Evolutionary conservation across 1,140 invertebrate genomes (phyloP), one percentile per base, ranked within the genome.

Genomic region (Zaprionus inermis): DNA sequence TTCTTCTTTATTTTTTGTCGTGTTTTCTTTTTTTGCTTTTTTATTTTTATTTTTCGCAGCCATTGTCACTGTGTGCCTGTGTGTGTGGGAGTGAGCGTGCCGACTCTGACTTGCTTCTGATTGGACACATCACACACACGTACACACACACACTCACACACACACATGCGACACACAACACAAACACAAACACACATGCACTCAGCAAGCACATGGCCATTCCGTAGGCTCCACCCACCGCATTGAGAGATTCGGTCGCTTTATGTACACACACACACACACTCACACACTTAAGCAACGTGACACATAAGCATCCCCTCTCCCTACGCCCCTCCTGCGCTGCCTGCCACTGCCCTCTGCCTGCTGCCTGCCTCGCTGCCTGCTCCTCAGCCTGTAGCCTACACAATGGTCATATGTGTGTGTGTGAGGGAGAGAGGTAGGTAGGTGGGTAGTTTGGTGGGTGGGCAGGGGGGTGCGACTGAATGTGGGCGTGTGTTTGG

Each of bases 191-290:
- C 51, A 52, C 22, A 56, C 12, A 63, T n/a, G 18, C 18, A 55
- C 20, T 52, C 11, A 7, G 20, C 20, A 9, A 61, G 60, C 76
- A 76, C 68, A 64, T 88, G 84, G 84, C 77, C 65, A 83, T 72
- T 78, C 71, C 52, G 80, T 72, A 89, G 84, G 84, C 84, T 89
- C 84, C 84, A 89, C 84, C 84, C 84, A 89, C 59, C 61, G 69
- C 70, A 44, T 52, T 54, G 55, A 56, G 59, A 76, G 76, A 58
- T 72, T 72, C 76, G 59, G 38, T 77, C 61, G 84, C 18, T 46
- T 66, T 34, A 59, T 83, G 70, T 73, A 57, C 69, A 75, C 56
- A 28, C 24, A 28, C 24, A 28, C 24, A 28, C 24, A 2, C 24
- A 28, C 24, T 5, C 24, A 28, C 24, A 28, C 24, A 28, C 24